Percentiles rank a stretch among this genome's conserved stretches.
phyloP scores from a whole-genome alignment of 2,888 invertebrate species.

The Papilio protenor region DNA sequence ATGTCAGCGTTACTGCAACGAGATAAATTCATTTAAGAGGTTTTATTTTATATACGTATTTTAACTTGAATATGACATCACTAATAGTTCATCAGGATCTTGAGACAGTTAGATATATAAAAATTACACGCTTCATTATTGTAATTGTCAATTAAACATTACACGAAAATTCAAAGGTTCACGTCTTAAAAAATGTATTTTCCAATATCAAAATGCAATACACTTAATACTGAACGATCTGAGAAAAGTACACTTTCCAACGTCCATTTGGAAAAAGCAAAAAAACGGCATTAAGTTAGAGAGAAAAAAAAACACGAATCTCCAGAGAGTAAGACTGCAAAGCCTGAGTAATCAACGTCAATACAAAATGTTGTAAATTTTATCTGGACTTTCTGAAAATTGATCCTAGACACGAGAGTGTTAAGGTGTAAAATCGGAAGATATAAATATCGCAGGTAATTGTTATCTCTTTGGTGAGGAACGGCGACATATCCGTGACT shows the following conservation, averaged over 20 bases:
- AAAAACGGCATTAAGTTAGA: conserved; percentile 77
- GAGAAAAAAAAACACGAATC: conserved; percentile 81
- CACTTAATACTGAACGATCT: conserved; percentile 76
- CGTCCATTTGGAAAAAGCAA: conserved; percentile 80
- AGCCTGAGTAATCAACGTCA: conserved; percentile 64
- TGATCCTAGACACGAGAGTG: conserved; percentile 29
- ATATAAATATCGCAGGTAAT: conserved; percentile 53
- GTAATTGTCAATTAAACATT: neutral
- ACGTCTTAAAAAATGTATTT: neutral
- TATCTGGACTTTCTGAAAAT: conserved; percentile 43
- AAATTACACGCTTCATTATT: neutral
- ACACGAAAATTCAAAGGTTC: neutral
- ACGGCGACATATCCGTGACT: conserved; percentile 79
- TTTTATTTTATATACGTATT: neutral
- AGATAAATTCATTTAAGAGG: conserved; percentile 8
- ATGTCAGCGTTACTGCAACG: conserved; percentile 37
- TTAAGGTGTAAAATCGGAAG: conserved; percentile 46
- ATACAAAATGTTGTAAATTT: conserved; percentile 57
- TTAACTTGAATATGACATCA: neutral
- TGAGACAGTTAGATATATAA: too few species aligned
- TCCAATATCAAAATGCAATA: neutral
- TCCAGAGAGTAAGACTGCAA: conserved; percentile 82
- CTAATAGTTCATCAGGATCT: neutral
- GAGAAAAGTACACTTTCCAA: conserved; percentile 75
- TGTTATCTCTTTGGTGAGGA: conserved; percentile 61